Evolutionary conservation across 2,888 invertebrate genomes (phyloP).

Genomic region (Rhimphoctona megacephalus): DNA sequence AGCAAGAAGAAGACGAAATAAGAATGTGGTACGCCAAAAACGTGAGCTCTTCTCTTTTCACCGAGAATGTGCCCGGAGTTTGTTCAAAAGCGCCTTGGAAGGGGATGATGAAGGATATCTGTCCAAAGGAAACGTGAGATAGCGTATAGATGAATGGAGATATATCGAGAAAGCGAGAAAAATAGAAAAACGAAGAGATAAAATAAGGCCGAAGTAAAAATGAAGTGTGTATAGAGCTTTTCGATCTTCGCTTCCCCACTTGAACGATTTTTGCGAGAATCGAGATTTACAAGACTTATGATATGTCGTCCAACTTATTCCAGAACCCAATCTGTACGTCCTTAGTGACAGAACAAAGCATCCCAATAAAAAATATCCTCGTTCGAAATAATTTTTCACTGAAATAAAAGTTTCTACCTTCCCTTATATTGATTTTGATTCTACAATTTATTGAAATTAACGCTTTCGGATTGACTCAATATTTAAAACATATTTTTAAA

Average conservation of each 20-base stretch:
- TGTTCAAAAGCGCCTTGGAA: conserved; percentile 44
- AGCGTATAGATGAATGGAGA: conserved; percentile 32
- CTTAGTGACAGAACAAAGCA: neutral
- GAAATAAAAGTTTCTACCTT: neutral
- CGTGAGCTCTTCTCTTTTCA: conserved; percentile 53
- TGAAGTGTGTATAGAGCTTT: conserved; percentile 53
- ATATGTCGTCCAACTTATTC: conserved; percentile 23
- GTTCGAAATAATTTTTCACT: neutral
- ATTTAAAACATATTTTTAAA: neutral
- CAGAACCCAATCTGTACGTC: conserved; percentile 15
- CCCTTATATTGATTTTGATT: neutral
- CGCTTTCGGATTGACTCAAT: neutral
- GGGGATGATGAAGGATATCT: conserved; percentile 62
- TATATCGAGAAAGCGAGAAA: conserved; percentile 27
- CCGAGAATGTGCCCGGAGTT: conserved; percentile 33
- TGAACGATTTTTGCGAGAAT: conserved; percentile 41
- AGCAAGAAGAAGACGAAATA: conserved; percentile 42
- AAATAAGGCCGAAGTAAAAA: conserved; percentile 30
- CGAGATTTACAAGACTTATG: conserved; percentile 49
- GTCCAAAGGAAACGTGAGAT: conserved; percentile 40
- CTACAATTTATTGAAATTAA: neutral
- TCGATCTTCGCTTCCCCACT: conserved; percentile 54
- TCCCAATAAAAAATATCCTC: neutral
- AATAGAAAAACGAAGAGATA: neutral
- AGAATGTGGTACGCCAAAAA: conserved; percentile 62